These are phyloP conservation scores for Acridotheres tristis DNA, from an alignment of 2,797 vertebrate species.

Conservation along the genomic window DNA sequence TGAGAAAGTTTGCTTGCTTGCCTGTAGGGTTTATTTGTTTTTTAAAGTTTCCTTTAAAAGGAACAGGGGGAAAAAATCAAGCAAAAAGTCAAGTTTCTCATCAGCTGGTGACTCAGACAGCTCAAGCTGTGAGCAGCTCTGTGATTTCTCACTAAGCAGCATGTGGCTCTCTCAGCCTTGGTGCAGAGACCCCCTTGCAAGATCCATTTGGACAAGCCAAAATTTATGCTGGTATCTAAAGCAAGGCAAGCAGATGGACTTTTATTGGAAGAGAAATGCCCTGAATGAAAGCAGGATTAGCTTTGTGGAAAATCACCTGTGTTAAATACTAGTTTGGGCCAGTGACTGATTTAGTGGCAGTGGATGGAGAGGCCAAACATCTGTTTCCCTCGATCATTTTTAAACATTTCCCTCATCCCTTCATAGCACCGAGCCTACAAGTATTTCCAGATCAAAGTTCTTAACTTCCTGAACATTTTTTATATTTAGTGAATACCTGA, in stretches of 20 bases:
- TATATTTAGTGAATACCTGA: slow-evolving; percentile 50
- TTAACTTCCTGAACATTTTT: slow-evolving; percentile 38
- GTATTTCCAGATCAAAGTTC: slow-evolving; percentile 50
- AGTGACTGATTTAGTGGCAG: slow-evolving; percentile 59
- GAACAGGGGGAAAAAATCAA: neutral
- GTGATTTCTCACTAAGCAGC: slow-evolving; percentile 27
- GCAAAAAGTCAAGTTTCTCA: slow-evolving; percentile 41
- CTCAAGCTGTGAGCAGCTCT: slow-evolving; percentile 44
- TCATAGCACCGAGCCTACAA: neutral
- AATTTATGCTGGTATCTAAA: slow-evolving; percentile 33
- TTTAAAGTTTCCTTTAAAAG: slow-evolving; percentile 32
- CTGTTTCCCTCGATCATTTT: slow-evolving; percentile 66
- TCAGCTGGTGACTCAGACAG: slow-evolving; percentile 44
- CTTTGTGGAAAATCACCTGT: slow-evolving; percentile 67
- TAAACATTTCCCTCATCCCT: slow-evolving; percentile 33
- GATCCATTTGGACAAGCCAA: neutral
- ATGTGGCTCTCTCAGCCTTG: slow-evolving; percentile 7
- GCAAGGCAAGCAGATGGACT: slow-evolving; percentile 39
- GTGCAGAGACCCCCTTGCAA: slow-evolving; percentile 28
- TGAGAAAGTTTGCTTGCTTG: slow-evolving; percentile 31
- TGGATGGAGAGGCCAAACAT: slow-evolving; percentile 61
- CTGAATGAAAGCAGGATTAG: slow-evolving; percentile 48
- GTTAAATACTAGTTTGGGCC: slow-evolving; percentile 14
- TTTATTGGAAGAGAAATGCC: slow-evolving; percentile 35
- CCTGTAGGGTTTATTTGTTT: slow-evolving; percentile 51